Base-by-base conservation (phyloP, 2,113 vertebrate species). In the Neodontobutis hainanensis region DNA sequence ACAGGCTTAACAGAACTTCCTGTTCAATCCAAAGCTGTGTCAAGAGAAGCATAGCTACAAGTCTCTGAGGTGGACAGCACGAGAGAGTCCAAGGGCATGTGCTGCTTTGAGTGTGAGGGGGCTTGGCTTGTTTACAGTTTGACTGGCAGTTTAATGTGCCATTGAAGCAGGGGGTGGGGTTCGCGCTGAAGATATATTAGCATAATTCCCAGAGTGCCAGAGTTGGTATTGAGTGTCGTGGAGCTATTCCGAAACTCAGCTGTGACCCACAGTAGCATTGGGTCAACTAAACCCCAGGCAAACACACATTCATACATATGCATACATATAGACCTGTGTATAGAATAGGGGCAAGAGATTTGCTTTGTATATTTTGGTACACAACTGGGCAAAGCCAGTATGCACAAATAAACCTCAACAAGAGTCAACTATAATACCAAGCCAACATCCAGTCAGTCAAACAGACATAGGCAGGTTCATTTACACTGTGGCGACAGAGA, bases 401-500 rank as follows among this genome's bases (percentile, higher is more conserved):
- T 36, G 51, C 4, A 32, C 27, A 32, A 27, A 27, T 27, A 27
- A 27, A 47, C 11, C 34, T 42, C 59, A 35, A 58, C 57, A 70
- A 60, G 9, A 55, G 11, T 38, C 32, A 38, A 36, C 11, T 55
- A 34, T 12, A 11, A n/a, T 55, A 9, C 32, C 11, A 34, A n/a
- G 52, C 52, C 52, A 36, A 36, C 52, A 55, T 55, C 2, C 52
- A 15, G 52, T 38, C 52, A 36, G 35, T 55, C 69, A 43, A 43
- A 61, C 51, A 55, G 16, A 65, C 55, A 44, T 1, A 50, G 8
- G 7, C 74, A 79, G 87, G 84, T 94, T 87, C 81, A 73, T 90
- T 92, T 94, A 91, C 92, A 90, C 86, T 83, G 85, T 89, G 92
- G 93, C 92, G 92, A 93, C 93, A 94, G 91, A 79, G 77, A 88